Conservation (phyloP, 2,113 vertebrate species). For the Turdus rufiventris region DNA sequence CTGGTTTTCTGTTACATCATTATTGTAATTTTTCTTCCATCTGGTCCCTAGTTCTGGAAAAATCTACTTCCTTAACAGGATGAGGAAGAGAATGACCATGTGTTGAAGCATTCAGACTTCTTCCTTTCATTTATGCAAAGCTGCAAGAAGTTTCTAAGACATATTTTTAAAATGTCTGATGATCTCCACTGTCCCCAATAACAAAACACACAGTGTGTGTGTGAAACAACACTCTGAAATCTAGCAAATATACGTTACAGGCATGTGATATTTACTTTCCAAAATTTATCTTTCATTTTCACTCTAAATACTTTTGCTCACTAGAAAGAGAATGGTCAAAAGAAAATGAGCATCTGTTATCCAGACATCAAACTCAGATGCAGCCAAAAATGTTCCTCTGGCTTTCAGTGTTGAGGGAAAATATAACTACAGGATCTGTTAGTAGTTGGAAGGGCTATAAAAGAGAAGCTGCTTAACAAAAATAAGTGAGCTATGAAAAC, state of each 20-base stretch:
- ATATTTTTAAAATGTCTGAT: not conserved
- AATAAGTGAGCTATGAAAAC: not conserved
- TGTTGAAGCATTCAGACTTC: not conserved
- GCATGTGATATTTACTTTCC: not conserved
- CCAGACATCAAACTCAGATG: not conserved
- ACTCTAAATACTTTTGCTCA: not conserved
- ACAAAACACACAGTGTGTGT: not conserved
- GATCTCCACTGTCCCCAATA: not conserved
- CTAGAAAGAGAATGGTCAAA: not conserved
- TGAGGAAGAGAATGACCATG: not conserved
- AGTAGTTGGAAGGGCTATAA: not conserved
- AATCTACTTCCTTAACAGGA: not conserved
- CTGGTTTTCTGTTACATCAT: not conserved
- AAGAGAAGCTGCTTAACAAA: not conserved
- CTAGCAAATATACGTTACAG: not conserved
- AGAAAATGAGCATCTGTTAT: conserved; percentile 35
- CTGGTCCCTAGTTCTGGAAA: not conserved
- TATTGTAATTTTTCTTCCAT: not conserved
- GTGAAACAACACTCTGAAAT: not conserved
- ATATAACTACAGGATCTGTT: not conserved
- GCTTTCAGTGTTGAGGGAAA: not conserved
- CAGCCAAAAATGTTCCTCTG: conserved; percentile 16
- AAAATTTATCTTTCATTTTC: conserved; percentile 1
- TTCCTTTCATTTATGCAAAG: not conserved
- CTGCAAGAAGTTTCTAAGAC: not conserved